phyloP scores from a whole-genome alignment of 2,797 vertebrate species.

The Glyptemys insculpta region DNA sequence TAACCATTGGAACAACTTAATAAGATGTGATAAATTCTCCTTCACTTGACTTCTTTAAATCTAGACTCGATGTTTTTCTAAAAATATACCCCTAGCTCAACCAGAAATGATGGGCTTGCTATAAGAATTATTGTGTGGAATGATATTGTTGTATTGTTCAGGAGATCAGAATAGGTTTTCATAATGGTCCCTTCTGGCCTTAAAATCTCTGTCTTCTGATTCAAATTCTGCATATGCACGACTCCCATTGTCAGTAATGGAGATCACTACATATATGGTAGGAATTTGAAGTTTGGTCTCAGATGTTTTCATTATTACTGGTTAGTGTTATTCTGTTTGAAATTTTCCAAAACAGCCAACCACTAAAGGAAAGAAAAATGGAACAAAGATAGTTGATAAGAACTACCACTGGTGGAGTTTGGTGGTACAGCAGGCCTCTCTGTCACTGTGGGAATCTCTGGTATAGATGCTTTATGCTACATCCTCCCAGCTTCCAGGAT shows the following conservation, averaged over 20 bases:
- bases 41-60: conserved; percentile 41
- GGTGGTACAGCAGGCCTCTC: neutral
- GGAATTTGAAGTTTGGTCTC: conserved; percentile 51
- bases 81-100: neutral
- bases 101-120: conserved; percentile 33
- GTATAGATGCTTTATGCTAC: neutral
- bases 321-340: conserved; percentile 11
- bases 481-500: neutral
- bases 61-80: conserved; percentile 9
- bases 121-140: conserved; percentile 40
- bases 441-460: neutral
- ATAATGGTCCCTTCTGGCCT: conserved; percentile 25
- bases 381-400: neutral
- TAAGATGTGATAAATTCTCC: conserved; percentile 34
- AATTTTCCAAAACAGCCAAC: neutral
- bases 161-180: conserved; percentile 59
- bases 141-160: conserved; percentile 39
- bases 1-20: neutral
- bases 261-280: conserved; percentile 36
- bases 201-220: conserved; percentile 12
- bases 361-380: neutral
- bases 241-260: neutral
- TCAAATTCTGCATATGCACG: conserved; percentile 50
- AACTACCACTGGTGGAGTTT: neutral
- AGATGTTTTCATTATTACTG: conserved; percentile 6